These are phyloP conservation scores for Drosophila pseudotalamancana DNA, from an alignment of 2,888 invertebrate species.

Conservation along the genomic window DNA sequence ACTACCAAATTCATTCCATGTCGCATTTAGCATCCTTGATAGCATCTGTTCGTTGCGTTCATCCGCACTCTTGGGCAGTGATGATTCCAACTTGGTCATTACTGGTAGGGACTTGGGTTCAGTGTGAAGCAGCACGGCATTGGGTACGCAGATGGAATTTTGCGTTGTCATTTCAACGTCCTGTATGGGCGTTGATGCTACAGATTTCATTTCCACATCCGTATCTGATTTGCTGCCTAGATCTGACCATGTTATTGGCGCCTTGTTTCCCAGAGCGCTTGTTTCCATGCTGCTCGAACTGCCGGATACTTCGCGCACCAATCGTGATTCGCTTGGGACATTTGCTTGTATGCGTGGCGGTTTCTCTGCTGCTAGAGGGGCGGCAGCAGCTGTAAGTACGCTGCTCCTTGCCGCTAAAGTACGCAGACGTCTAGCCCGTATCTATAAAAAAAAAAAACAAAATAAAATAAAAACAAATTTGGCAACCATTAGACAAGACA, in stretches of 20 bases:
- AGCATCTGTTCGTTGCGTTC: slow-evolving; percentile 86
- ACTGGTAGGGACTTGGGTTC: not conserved
- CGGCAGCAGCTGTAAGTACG: slow-evolving; percentile 10
- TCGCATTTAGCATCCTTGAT: slow-evolving; percentile 89
- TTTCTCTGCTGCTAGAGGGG: slow-evolving; percentile 31
- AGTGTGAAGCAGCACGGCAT: not conserved
- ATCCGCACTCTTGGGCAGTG: slow-evolving; percentile 75
- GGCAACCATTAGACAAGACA: slow-evolving; percentile 5
- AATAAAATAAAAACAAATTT: no score
- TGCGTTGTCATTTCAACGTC: slow-evolving; percentile 85
- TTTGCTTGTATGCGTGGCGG: slow-evolving; percentile 52
- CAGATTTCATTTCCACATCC: slow-evolving; percentile 81
- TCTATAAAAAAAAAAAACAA: slow-evolving; percentile 84
- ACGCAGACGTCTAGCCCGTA: slow-evolving; percentile 81
- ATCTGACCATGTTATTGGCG: slow-evolving; percentile 39
- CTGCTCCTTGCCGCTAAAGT: slow-evolving; percentile 76
- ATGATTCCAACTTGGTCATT: not conserved
- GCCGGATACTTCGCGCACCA: slow-evolving; percentile 67
- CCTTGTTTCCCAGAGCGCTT: slow-evolving; percentile 24
- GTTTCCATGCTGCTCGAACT: slow-evolving; percentile 33
- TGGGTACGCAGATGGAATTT: slow-evolving; percentile 59
- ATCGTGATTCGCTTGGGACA: slow-evolving; percentile 81
- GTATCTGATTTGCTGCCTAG: slow-evolving; percentile 57
- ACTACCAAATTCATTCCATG: slow-evolving; percentile 88
- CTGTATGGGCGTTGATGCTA: slow-evolving; percentile 66